Base-by-base conservation (phyloP, 1,140 invertebrate genomes). In the Carposina sasakii region DNA sequence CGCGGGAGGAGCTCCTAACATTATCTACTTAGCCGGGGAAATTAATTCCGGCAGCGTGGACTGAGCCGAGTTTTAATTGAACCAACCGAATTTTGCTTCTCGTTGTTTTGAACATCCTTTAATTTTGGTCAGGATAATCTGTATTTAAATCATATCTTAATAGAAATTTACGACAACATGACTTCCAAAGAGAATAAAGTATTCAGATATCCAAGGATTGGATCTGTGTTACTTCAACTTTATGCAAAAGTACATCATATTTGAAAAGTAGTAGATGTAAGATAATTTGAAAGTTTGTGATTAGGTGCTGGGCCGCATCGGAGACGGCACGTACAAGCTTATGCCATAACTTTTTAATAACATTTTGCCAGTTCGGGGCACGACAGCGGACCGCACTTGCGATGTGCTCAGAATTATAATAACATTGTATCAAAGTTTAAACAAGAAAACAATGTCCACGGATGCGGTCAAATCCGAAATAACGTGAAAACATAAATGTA, bases 291-390 rank as follows among this genome's bases (percentile, higher is more conserved):
- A 76, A 73, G 65, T 71, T 77, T 60, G 62, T 71, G 65, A 77
- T 72, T 70, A 66, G 72, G 52, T 71, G 52, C 48, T 39, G 48
- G 31, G 58, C 52, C 57, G 47, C 49, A 54, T 55, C 48, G 53
- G n/a, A n/a, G n/a, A n/a, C 59, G 60, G 59, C 71, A 75, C 74
- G 72, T 76, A 75, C 54, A 24, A 56, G 59, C 70, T 77, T 77
- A 78, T 76, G 63, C 70, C 69, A 71, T 73, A 81, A 81, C 77
- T 81, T 81, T 81, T 77, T 79, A 79, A 81, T 79, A 79, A 77
- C 70, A 69, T 81, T 76, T 68, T 62, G 67, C 54, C 59, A 62
- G 71, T 70, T 70, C 63, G 44, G 63, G 63, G 64, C 53, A 56
- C 58, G 63, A 60, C 51, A 60, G 53, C 57, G 65, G 62, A 50